Conservation (phyloP, 2,113 vertebrate species). For the Steatornis caripensis region DNA sequence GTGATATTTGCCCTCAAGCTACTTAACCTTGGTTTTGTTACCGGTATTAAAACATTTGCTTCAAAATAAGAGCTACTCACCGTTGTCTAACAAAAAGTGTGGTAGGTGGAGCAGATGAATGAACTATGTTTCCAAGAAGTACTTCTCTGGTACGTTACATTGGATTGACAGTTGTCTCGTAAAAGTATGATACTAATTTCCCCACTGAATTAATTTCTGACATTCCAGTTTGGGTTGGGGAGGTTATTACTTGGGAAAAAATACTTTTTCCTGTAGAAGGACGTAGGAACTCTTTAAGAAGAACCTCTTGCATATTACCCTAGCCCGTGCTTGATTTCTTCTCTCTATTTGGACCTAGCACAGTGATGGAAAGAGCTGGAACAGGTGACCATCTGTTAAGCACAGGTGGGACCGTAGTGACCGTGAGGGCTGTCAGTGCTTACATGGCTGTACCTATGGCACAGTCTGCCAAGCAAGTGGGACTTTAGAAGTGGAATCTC, state of each 20-base stretch:
- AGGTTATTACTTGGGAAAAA: not conserved
- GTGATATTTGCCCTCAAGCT: not conserved
- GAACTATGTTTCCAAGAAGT: not conserved
- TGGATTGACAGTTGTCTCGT: not conserved
- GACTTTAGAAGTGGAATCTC: not conserved
- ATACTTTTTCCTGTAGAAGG: not conserved
- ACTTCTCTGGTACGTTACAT: not conserved
- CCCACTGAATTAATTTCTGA: not conserved
- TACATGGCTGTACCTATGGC: not conserved
- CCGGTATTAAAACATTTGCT: not conserved
- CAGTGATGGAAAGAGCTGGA: not conserved
- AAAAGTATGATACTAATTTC: not conserved
- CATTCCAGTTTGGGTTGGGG: not conserved
- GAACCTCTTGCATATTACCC: not conserved
- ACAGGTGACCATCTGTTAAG: not conserved
- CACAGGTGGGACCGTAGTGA: not conserved
- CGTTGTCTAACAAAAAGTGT: not conserved
- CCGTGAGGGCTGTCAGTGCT: not conserved
- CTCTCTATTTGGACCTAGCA: not conserved
- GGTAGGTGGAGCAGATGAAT: not conserved
- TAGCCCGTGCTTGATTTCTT: not conserved
- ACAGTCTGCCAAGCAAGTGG: not conserved
- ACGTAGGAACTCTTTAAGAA: not conserved
- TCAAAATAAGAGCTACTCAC: not conserved
- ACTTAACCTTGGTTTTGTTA: not conserved